Conservation (phyloP, 2,113 vertebrate species). For the Pholis gunnellus region DNA sequence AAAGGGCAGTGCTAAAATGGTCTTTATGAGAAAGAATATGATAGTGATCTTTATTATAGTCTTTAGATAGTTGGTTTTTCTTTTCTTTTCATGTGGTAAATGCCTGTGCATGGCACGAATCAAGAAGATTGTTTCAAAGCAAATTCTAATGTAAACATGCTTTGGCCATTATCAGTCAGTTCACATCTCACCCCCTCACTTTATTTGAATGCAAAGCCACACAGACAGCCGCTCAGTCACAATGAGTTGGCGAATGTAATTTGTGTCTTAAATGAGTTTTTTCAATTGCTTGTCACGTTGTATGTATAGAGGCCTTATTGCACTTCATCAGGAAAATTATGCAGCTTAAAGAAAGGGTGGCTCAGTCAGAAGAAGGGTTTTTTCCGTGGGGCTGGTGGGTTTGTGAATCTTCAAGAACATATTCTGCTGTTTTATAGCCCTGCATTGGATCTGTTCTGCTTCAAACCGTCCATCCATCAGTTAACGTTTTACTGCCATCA, state of each 20-base stretch:
- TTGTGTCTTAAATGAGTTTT: constrained; percentile 27
- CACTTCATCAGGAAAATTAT: constrained; percentile 42
- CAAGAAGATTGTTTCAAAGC: background rate
- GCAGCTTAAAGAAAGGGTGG: constrained; percentile 13
- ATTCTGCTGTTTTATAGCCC: constrained; percentile 1
- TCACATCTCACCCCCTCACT: background rate
- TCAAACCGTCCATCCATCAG: background rate
- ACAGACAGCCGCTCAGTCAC: background rate
- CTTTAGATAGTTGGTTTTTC: background rate
- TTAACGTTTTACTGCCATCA: background rate
- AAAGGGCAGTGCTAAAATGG: background rate
- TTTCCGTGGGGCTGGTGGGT: background rate
- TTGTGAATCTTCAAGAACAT: constrained; percentile 12
- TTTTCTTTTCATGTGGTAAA: background rate
- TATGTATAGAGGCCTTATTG: constrained; percentile 27
- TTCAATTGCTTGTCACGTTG: constrained; percentile 29
- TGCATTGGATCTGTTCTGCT: background rate
- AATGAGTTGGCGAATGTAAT: constrained; percentile 29
- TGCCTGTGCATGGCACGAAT: background rate
- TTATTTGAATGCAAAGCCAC: constrained; percentile 27
- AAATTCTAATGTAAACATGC: background rate
- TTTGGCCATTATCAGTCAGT: background rate
- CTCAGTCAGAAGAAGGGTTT: background rate
- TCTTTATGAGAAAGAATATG: background rate
- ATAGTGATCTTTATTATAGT: background rate